Conservation (phyloP, 2,888 invertebrate genomes). For the Tinea pellionella region DNA sequence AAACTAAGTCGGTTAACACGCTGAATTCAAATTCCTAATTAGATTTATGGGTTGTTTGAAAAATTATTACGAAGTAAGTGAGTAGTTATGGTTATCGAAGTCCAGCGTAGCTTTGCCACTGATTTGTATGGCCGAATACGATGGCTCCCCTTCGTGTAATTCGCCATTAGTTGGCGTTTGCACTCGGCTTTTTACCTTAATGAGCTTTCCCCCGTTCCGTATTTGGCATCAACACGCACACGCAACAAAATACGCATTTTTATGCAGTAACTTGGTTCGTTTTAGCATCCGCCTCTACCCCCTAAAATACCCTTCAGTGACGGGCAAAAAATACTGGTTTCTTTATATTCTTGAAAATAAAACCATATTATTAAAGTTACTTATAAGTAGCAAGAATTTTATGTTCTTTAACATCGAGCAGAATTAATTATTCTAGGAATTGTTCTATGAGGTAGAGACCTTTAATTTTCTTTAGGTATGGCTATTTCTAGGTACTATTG, state of each 20-base stretch:
- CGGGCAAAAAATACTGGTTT: not conserved
- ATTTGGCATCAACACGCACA: conserved; percentile 37
- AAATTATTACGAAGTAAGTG: not conserved
- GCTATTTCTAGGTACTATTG: too few species aligned
- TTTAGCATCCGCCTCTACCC: conserved; percentile 11
- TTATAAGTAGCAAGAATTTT: too few species aligned
- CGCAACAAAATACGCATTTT: conserved; percentile 54
- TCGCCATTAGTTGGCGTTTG: conserved; percentile 67
- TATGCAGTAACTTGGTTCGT: conserved; percentile 37
- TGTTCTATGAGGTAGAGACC: too few species aligned
- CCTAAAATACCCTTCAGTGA: not conserved
- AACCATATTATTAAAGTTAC: not conserved
- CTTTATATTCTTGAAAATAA: not conserved
- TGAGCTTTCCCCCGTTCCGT: conserved; percentile 55
- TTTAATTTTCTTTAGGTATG: too few species aligned
- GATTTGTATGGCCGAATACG: conserved; percentile 28
- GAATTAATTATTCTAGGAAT: too few species aligned
- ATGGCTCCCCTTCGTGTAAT: conserved; percentile 66
- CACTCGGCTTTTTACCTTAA: conserved; percentile 69
- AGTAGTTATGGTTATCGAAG: not conserved
- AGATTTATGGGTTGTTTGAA: not conserved
- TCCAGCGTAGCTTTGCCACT: not conserved
- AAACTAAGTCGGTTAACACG: not conserved
- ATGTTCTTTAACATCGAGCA: too few species aligned
- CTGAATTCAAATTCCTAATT: not conserved